Conservation (phyloP, 1,140 invertebrate genomes). For the Mactra quadrangularis region DNA sequence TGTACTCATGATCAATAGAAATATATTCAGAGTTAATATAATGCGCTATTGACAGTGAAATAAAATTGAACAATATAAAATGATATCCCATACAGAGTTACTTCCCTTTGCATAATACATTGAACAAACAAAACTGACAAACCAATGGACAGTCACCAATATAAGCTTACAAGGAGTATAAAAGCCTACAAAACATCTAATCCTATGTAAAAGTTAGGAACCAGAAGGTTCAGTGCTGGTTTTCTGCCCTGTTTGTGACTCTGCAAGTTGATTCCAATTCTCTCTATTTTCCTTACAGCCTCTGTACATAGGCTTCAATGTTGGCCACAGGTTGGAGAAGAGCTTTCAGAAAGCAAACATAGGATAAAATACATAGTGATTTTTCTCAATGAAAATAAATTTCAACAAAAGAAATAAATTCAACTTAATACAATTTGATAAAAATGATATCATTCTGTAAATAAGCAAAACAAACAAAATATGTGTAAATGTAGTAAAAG, state of each 20-base stretch:
- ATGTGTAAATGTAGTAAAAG: too few relatives aligned
- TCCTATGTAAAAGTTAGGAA: slow-evolving; percentile 58
- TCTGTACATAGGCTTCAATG: slow-evolving; percentile 93
- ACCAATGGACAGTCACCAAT: neutral
- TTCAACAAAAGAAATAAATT: too few relatives aligned
- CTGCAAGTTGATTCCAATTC: slow-evolving; percentile 95
- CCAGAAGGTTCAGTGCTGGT: slow-evolving; percentile 14
- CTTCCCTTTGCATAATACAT: neutral
- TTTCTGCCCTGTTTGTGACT: slow-evolving; percentile 84
- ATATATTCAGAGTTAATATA: too few relatives aligned
- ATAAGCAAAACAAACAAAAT: too few relatives aligned
- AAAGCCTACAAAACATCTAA: slow-evolving; percentile 28
- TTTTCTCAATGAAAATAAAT: too few relatives aligned
- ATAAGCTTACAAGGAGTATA: slow-evolving; percentile 49
- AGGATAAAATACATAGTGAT: too few relatives aligned
- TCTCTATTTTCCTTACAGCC: slow-evolving; percentile 93
- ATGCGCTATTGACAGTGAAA: too few relatives aligned
- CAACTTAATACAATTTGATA: too few relatives aligned
- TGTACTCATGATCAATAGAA: too few relatives aligned
- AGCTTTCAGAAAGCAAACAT: slow-evolving; percentile 86
- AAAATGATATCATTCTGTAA: too few relatives aligned
- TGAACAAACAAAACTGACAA: neutral
- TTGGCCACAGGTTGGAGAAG: slow-evolving; percentile 95
- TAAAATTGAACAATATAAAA: too few relatives aligned
- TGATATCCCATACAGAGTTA: too few relatives aligned